These are phyloP conservation scores for Mellivora capensis DNA, from an alignment of 2,113 vertebrate genomes.

Conservation along the genomic window DNA sequence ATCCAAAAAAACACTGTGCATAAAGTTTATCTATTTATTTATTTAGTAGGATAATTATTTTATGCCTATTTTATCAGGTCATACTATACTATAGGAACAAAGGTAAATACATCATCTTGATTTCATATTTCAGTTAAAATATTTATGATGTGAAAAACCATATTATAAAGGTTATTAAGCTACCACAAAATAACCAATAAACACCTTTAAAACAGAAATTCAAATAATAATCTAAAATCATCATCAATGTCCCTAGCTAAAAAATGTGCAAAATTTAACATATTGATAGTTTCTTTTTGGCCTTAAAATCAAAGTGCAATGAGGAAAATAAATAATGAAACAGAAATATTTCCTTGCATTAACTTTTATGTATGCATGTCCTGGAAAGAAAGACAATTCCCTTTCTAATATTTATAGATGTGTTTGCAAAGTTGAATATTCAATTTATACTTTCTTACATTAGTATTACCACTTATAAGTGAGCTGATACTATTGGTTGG, in stretches of 20 bases:
- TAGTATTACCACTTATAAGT: neutral
- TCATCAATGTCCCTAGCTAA: constrained; percentile 10
- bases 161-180: neutral
- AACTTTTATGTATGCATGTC: neutral
- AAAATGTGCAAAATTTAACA: neutral
- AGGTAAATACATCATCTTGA: neutral
- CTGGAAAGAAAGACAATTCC: neutral
- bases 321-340: constrained; percentile 21
- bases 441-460: neutral
- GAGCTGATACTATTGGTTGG: neutral
- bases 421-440: neutral
- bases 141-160: neutral
- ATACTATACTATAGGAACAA: neutral
- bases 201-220: constrained; percentile 13
- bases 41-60: neutral
- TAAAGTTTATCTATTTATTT: neutral
- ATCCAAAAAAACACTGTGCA: neutral
- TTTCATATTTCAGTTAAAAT: constrained; percentile 29
- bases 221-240: neutral
- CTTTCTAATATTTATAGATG: neutral
- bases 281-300: neutral
- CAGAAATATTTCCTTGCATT: constrained; percentile 18
- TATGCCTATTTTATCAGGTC: neutral
- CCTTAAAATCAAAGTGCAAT: neutral
- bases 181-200: constrained; percentile 10